phyloP scores from a whole-genome alignment of 2,888 invertebrate species.

The Selenia dentaria region DNA sequence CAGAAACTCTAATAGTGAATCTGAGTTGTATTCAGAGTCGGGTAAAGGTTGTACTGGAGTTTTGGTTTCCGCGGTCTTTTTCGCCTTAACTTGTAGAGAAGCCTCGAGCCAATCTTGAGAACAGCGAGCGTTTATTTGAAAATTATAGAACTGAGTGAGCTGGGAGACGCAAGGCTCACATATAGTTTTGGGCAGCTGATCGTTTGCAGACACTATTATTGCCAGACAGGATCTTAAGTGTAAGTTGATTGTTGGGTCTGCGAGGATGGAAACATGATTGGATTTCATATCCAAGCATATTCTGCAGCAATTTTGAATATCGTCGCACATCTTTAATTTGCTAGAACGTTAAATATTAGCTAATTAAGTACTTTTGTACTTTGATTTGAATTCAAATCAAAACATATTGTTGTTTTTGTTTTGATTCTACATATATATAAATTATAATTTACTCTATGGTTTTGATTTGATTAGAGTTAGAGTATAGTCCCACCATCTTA shows the following conservation, averaged over 20 bases:
- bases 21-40: conserved; percentile 77
- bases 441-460: too few species aligned
- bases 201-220: conserved; percentile 55
- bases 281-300: conserved; percentile 69
- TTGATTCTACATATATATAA: too few species aligned
- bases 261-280: conserved; percentile 65
- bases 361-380: too few species aligned
- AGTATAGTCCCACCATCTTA: too few species aligned
- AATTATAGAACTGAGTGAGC: conserved; percentile 71
- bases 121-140: conserved; percentile 72
- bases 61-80: conserved; percentile 61
- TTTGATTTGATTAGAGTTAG: too few species aligned
- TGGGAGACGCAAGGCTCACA: conserved; percentile 69
- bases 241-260: conserved; percentile 62
- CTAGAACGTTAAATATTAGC: too few species aligned
- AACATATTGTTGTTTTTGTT: too few species aligned
- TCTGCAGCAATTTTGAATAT: conserved; percentile 65
- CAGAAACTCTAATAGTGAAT: conserved; percentile 74
- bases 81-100: conserved; percentile 56
- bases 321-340: conserved; percentile 68
- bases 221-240: conserved; percentile 73
- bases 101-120: conserved; percentile 77
- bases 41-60: conserved; percentile 69
- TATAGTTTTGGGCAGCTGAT: conserved; percentile 66
- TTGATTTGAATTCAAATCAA: too few species aligned